Evolutionary conservation across 2,113 vertebrate genomes (phyloP).

Genomic region (Leptosomus discolor): DNA sequence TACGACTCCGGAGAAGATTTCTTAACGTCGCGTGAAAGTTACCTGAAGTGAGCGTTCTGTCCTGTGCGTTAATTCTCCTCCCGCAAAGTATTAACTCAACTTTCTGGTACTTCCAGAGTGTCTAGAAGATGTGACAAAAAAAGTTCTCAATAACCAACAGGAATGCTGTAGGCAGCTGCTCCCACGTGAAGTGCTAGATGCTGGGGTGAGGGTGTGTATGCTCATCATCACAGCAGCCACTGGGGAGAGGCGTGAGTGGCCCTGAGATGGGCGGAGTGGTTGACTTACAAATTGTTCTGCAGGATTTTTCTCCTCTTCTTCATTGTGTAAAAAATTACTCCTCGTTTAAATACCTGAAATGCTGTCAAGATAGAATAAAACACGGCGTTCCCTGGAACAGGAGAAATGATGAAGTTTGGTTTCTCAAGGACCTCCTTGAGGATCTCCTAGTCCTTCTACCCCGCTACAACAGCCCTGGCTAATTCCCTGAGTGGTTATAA

Average conservation of each 20-base stretch:
- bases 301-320: background rate
- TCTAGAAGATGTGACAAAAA: background rate
- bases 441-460: background rate
- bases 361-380: background rate
- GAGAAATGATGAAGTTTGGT: background rate
- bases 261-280: background rate
- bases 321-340: background rate
- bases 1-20: background rate
- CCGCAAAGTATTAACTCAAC: background rate
- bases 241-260: background rate
- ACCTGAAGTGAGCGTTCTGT: background rate
- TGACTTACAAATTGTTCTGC: background rate
- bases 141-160: background rate
- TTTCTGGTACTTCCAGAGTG: background rate
- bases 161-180: background rate
- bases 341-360: background rate
- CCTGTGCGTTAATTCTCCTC: background rate
- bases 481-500: background rate
- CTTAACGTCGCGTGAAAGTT: background rate
- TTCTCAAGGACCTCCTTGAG: background rate
- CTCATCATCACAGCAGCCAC: background rate
- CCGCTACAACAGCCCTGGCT: background rate
- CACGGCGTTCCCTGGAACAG: rapidly evolving
- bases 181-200: background rate
- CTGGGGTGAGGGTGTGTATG: background rate